Percentiles rank a stretch among this genome's conserved stretches.
phyloP scores from a whole-genome alignment of 2,888 invertebrate genomes.

The Parthenolecanium corni region DNA sequence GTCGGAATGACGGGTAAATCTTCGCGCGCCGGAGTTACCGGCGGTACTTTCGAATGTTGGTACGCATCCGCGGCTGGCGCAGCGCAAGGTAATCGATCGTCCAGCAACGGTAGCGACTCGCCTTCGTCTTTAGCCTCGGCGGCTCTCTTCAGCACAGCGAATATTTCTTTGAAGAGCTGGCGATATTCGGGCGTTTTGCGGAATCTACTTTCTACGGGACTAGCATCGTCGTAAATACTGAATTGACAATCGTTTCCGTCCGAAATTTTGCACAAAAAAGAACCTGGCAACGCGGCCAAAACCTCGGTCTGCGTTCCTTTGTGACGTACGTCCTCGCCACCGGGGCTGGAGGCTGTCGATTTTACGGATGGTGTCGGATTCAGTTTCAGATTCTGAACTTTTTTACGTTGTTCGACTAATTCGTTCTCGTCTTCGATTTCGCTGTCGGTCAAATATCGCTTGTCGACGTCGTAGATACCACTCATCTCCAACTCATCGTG shows the following conservation, averaged over 20 bases:
- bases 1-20: constrained; percentile 29
- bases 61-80: background rate
- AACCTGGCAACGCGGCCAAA: constrained; percentile 55
- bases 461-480: constrained; percentile 51
- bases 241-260: constrained; percentile 77
- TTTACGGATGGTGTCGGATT: background rate
- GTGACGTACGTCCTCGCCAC: constrained; percentile 65
- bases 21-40: constrained; percentile 52
- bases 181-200: constrained; percentile 70
- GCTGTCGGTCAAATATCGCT: constrained; percentile 36
- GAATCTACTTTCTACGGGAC: constrained; percentile 68
- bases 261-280: constrained; percentile 69
- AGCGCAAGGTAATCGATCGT: constrained; percentile 41
- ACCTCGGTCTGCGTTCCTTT: constrained; percentile 72
- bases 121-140: constrained; percentile 72
- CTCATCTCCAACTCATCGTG: constrained; percentile 57
- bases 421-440: constrained; percentile 23
- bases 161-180: constrained; percentile 70
- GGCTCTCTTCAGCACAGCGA: constrained; percentile 68
- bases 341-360: constrained; percentile 73
- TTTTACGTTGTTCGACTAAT: background rate
- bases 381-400: constrained; percentile 41
- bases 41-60: constrained; percentile 47
- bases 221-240: constrained; percentile 71
- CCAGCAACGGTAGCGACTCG: constrained; percentile 58